These are phyloP conservation scores for Rhinella marina DNA, from an alignment of 2,797 vertebrate species.

Conservation along the genomic window DNA sequence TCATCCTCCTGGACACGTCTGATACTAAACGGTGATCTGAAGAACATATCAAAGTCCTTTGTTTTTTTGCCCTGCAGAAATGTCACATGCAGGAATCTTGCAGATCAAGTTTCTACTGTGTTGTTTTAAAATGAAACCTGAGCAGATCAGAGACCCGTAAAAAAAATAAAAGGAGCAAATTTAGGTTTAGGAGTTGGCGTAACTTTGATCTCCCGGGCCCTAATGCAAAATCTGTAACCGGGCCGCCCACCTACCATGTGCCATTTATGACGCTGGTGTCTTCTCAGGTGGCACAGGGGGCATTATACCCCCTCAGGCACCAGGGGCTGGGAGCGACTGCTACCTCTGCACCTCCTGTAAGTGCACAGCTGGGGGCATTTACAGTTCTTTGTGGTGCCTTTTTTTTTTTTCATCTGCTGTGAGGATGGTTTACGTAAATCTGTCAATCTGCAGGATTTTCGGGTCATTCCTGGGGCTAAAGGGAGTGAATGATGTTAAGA, in stretches of 20 bases:
- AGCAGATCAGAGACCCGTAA: background rate
- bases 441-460: no score
- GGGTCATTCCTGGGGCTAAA: no score
- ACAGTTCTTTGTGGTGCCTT: no score
- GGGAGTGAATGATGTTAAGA: no score
- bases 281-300: background rate
- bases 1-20: slow-evolving; percentile 1
- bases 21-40: slow-evolving; percentile 15
- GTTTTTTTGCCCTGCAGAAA: slow-evolving; percentile 41
- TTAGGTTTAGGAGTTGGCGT: background rate
- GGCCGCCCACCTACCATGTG: background rate
- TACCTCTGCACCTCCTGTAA: background rate
- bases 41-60: slow-evolving; percentile 33
- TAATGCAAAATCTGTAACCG: background rate
- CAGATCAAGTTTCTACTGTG: slow-evolving; percentile 30
- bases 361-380: no score
- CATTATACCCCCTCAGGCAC: background rate
- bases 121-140: background rate
- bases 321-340: background rate
- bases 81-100: slow-evolving; percentile 44
- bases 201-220: background rate
- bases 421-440: no score
- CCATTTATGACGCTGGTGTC: background rate
- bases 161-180: background rate
- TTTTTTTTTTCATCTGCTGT: no score